Base-by-base conservation (phyloP, 2,797 vertebrate genomes). In the Iguana delicatissima region DNA sequence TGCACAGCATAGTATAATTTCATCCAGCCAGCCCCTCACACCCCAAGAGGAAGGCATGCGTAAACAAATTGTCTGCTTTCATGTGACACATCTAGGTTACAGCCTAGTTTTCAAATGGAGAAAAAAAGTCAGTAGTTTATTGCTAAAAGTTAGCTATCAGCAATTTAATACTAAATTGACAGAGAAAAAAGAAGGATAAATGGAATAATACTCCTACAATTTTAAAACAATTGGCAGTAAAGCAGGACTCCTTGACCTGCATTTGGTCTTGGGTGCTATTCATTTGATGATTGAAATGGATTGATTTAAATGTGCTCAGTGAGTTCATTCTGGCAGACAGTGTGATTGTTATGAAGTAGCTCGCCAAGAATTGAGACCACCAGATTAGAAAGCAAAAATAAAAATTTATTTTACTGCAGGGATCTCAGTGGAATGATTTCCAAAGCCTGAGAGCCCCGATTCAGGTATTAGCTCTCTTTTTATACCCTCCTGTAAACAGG, bases 1-100 rank as follows among this genome's bases (percentile, higher is more conserved):
- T 38, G 26, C 29, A 52, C 14, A 5, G 10, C 69, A 72, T 16
- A 57, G n/a, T n/a, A 85, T 16, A 67, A 32, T 85, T 79, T 67
- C 62, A 69, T 69, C 76, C 35, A 67, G 55, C 29, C 35, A 24
- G 9, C 20, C 42, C n/a, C 20, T 1, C 29, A 42, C 1, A 10
- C 22, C 20, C 55, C 46, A n/a, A 46, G 52, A 62, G 46, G 38
- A 84, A 84, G 13, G 81, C 35, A 24, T 52, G 64, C 8, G 13
- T 52, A 89, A 84, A 89, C 38, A 77, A 76, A 67, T 32, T 5
- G 20, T 46, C 74, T 80, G 72, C 89, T 89, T 80, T 72, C 24
- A 85, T 80, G 50, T 89, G 89, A 89, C 74, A 85, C 76, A 85
- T 89, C 83, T 85, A 80, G 89, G 74, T 85, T 89, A 89, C 26